phyloP scores from a whole-genome alignment of 2,888 invertebrate species.

The Leptinotarsa peninsularis region DNA sequence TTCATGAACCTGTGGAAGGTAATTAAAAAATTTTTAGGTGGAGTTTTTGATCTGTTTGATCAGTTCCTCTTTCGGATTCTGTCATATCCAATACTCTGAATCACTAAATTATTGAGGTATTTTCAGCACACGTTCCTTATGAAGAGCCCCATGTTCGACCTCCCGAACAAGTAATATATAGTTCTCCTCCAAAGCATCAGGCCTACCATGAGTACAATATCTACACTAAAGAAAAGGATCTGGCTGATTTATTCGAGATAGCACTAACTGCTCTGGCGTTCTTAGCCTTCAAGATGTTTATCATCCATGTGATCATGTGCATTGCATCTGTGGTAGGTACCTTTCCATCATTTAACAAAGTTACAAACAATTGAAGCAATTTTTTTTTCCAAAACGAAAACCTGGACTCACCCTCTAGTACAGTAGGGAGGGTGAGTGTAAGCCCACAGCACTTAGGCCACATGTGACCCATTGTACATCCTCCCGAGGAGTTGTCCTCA shows the following conservation, averaged over 20 bases:
- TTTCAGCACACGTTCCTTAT: constrained; percentile 27
- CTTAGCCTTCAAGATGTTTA: constrained; percentile 83
- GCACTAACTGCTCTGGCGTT: constrained; percentile 85
- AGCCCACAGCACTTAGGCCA: no score
- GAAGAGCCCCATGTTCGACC: constrained; percentile 40
- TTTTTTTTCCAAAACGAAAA: no score
- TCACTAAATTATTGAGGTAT: no score
- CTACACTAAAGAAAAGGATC: constrained; percentile 70
- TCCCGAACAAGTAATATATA: constrained; percentile 51
- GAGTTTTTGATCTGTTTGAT: not conserved
- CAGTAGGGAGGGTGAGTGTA: no score
- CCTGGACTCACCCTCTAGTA: no score
- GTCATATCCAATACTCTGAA: not conserved
- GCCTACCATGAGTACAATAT: constrained; percentile 56
- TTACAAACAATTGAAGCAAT: no score
- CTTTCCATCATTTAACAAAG: not conserved
- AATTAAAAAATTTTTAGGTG: not conserved
- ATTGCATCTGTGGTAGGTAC: constrained; percentile 72
- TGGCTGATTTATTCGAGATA: constrained; percentile 82
- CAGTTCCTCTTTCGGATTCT: not conserved
- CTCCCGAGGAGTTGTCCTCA: no score
- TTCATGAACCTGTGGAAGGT: constrained; percentile 28
- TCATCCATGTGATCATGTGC: constrained; percentile 83
- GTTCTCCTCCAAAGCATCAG: constrained; percentile 60
- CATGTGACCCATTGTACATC: no score